Percentiles rank a stretch among this genome's conserved stretches.
These are phyloP conservation scores for Cabera pusaria DNA, from an alignment of 2,888 invertebrate species.

Conservation along the genomic window DNA sequence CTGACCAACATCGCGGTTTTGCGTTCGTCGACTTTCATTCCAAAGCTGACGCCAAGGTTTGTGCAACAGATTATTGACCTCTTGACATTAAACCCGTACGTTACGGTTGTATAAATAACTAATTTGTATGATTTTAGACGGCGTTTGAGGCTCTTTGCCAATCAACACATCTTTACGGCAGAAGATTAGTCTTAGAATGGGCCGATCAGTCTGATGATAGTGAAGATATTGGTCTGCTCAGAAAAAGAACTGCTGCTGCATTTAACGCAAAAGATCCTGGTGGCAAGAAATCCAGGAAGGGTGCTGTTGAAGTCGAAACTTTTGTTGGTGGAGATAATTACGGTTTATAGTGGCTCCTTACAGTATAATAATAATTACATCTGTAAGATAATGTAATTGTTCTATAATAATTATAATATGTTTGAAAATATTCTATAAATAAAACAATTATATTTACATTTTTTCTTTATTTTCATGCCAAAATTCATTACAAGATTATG, in stretches of 20 bases:
- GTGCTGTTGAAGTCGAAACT: slow-evolving; percentile 67
- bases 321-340: slow-evolving; percentile 64
- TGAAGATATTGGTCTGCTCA: slow-evolving; percentile 90
- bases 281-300: slow-evolving; percentile 75
- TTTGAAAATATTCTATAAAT: slow-evolving; percentile 13
- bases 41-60: slow-evolving; percentile 95
- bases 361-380: slow-evolving; percentile 6
- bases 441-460: slow-evolving; percentile 29
- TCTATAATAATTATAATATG: background rate
- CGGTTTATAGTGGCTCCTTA: slow-evolving; percentile 33
- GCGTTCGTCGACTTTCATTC: slow-evolving; percentile 97
- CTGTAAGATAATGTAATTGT: no score
- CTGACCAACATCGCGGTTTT: slow-evolving; percentile 95
- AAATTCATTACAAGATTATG: slow-evolving; percentile 29
- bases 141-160: slow-evolving; percentile 97
- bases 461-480: slow-evolving; percentile 59
- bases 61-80: slow-evolving; percentile 24
- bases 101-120: slow-evolving; percentile 2
- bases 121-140: slow-evolving; percentile 79
- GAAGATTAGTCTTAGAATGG: slow-evolving; percentile 98
- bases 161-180: slow-evolving; percentile 98
- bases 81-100: slow-evolving; percentile 3
- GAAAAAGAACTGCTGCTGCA: slow-evolving; percentile 91
- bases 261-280: slow-evolving; percentile 67
- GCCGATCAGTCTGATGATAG: slow-evolving; percentile 87